A percentile compares a stretch with the other conserved stretches of the same genome.
phyloP scores from a whole-genome alignment of 2,797 vertebrate genomes.

The Sebastes nivosus region DNA sequence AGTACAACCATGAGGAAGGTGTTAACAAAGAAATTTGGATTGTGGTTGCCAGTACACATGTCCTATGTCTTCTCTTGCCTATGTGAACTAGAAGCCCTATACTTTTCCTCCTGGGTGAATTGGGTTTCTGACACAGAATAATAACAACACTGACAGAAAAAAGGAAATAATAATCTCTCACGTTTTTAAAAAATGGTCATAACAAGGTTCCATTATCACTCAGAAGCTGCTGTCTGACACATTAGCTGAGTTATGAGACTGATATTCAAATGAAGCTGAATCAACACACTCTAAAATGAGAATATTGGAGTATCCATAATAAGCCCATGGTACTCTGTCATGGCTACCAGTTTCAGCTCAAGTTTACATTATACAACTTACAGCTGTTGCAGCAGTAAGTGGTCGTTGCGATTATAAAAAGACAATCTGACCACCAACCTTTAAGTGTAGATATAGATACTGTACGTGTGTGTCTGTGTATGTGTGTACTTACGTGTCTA shows the following conservation, averaged over 20 bases:
- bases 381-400: constrained; percentile 67
- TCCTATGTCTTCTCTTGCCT: constrained; percentile 20
- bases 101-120: constrained; percentile 8
- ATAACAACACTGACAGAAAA: constrained; percentile 42
- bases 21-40: constrained; percentile 6
- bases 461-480: constrained; percentile 58
- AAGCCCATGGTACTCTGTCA: constrained; percentile 61
- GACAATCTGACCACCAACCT: constrained; percentile 66
- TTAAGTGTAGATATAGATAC: constrained; percentile 70
- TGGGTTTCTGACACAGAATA: constrained; percentile 23
- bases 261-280: constrained; percentile 55
- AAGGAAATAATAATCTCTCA: constrained; percentile 37
- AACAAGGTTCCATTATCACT: constrained; percentile 39
- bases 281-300: constrained; percentile 69
- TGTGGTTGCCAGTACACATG: constrained; percentile 17
- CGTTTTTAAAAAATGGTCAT: constrained; percentile 12
- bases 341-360: constrained; percentile 69
- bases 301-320: constrained; percentile 64
- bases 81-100: constrained; percentile 30
- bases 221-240: constrained; percentile 51
- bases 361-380: constrained; percentile 70
- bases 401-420: constrained; percentile 76
- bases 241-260: constrained; percentile 49
- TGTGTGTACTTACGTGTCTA: constrained; percentile 68
- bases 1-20: not conserved